Conservation (phyloP, 2,113 vertebrate species). For the Globicephala melas region DNA sequence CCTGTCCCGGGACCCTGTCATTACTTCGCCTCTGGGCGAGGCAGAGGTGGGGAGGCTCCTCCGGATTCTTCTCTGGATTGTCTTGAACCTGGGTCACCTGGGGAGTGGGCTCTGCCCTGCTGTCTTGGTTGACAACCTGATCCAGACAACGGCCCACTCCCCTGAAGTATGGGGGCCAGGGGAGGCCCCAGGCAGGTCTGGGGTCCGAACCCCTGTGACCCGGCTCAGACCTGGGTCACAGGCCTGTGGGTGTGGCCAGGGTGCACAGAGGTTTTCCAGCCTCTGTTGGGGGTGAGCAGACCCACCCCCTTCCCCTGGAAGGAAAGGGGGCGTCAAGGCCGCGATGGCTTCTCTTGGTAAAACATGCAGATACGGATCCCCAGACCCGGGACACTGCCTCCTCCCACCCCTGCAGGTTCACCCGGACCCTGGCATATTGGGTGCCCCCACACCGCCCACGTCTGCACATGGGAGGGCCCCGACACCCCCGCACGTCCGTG, state of each 20-base stretch:
- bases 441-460: no score
- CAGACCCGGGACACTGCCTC: neutral
- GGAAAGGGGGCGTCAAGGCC: neutral
- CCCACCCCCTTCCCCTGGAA: no score
- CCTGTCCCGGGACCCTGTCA: no score
- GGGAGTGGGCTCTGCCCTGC: neutral
- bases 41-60: no score
- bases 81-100: no score
- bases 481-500: no score
- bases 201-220: neutral
- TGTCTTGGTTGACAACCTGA: neutral
- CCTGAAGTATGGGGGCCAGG: neutral
- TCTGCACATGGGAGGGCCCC: no score
- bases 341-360: no score
- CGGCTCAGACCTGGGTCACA: neutral
- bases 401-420: no score
- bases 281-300: neutral
- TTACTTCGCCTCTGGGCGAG: no score
- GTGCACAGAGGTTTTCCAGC: neutral
- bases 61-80: no score
- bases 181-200: neutral
- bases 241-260: neutral
- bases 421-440: no score
- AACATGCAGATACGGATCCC: neutral
- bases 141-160: neutral